Conservation (phyloP, 2,888 invertebrate genomes). For the Lutraria lutraria region DNA sequence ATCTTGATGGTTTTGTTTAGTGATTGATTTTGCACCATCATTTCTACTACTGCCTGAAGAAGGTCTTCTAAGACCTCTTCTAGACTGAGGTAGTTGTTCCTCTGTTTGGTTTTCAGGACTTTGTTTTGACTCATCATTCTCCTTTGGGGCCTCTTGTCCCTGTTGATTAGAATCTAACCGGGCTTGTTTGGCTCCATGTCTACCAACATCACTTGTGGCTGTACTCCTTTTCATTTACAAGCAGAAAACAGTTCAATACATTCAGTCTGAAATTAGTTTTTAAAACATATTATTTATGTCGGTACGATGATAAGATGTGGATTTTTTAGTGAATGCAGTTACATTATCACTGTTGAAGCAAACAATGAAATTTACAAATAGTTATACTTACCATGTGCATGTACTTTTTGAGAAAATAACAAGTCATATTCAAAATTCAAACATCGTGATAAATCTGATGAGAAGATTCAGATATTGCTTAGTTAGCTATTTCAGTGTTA, state of each 20-base stretch:
- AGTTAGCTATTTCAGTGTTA: no score
- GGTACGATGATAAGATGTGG: no score
- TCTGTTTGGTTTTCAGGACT: background rate
- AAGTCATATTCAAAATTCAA: no score
- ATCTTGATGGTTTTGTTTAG: background rate
- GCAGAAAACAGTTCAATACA: constrained; percentile 2
- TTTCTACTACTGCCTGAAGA: background rate
- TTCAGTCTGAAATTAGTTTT: background rate
- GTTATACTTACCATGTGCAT: no score
- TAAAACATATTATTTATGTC: background rate
- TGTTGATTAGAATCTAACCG: constrained; percentile 46
- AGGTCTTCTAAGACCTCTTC: background rate
- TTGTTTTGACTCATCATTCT: background rate
- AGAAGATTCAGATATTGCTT: no score
- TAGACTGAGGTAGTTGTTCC: background rate
- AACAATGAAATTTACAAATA: no score
- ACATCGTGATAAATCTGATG: no score
- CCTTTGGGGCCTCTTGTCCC: background rate
- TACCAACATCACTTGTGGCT: constrained; percentile 39
- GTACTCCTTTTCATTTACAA: constrained; percentile 63
- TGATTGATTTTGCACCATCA: background rate
- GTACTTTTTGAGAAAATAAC: no score
- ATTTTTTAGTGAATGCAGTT: no score
- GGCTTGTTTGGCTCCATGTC: constrained; percentile 62
- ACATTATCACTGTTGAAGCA: no score